phyloP scores from a whole-genome alignment of 1,140 invertebrate genomes.

The Drosophila setifemur region DNA sequence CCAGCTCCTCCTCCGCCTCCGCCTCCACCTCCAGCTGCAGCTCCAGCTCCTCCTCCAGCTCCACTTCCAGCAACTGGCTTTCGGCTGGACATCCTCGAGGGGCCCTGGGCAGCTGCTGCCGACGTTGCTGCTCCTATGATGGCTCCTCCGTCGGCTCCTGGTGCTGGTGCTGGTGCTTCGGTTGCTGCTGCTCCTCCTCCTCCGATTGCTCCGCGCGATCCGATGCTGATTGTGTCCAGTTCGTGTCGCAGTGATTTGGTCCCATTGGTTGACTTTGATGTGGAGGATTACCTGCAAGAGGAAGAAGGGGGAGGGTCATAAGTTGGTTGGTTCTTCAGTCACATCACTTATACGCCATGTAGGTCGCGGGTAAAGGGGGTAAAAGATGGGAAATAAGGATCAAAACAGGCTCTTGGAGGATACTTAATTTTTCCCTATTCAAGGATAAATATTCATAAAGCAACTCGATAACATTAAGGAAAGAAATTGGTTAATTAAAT shows the following conservation, averaged over 20 bases:
- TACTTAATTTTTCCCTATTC: no score
- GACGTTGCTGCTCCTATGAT: conserved; percentile 76
- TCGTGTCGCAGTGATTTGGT: conserved; percentile 65
- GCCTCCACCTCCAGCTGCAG: no score
- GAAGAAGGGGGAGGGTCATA: background rate
- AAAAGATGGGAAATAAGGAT: background rate
- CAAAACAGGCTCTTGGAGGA: no score
- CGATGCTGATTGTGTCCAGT: conserved; percentile 57
- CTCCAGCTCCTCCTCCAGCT: conserved; percentile 3
- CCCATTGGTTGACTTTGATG: conserved; percentile 70
- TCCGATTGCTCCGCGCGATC: conserved; percentile 35
- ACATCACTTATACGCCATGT: conserved; percentile 58
- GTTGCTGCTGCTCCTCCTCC: background rate
- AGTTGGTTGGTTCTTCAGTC: background rate
- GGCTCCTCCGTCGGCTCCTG: conserved; percentile 17
- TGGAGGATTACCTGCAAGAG: conserved; percentile 22
- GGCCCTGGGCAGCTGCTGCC: conserved; percentile 60
- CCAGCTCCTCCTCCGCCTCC: conserved; percentile 4
- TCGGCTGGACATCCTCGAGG: conserved; percentile 73
- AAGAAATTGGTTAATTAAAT: no score
- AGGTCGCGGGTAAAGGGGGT: background rate
- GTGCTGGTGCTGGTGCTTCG: conserved; percentile 5
- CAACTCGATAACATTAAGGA: no score
- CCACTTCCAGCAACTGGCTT: conserved; percentile 35
- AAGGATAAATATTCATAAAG: no score